Conservation (phyloP, 1,140 invertebrate genomes). For the Habropoda laboriosa region DNA sequence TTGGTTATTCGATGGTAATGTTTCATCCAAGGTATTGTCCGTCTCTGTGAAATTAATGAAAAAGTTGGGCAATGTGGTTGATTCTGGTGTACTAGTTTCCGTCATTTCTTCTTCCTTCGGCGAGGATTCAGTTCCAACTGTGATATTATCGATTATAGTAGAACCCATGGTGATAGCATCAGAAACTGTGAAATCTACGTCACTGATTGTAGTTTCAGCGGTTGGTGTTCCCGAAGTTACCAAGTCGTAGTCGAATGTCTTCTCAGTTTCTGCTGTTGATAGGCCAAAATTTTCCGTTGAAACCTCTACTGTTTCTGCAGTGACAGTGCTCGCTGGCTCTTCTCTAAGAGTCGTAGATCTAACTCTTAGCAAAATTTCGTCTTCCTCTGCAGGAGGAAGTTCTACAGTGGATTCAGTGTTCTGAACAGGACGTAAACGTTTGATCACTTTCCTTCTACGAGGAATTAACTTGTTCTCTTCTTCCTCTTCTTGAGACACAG, state of each 20-base stretch:
- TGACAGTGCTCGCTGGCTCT: background rate
- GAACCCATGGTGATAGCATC: constrained; percentile 3
- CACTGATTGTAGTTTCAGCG: background rate
- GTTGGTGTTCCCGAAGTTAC: constrained; percentile 15
- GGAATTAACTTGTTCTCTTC: constrained; percentile 18
- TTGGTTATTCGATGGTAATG: background rate
- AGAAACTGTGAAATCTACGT: background rate
- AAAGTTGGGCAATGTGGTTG: constrained; percentile 18
- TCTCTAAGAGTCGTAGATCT: background rate
- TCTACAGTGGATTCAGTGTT: constrained; percentile 20
- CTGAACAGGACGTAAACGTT: constrained; percentile 67
- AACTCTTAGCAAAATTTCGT: background rate
- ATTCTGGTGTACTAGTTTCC: constrained; percentile 8
- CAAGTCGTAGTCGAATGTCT: background rate
- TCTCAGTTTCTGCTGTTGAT: background rate
- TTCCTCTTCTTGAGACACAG: constrained; percentile 21
- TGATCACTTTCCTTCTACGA: constrained; percentile 71
- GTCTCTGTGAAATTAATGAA: background rate
- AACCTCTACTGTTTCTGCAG: background rate
- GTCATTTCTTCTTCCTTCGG: background rate
- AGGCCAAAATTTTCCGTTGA: constrained; percentile 7
- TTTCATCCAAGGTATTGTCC: background rate
- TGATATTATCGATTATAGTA: constrained; percentile 26
- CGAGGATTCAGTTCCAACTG: background rate
- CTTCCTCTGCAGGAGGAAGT: constrained; percentile 6